Base-by-base conservation (phyloP, 2,888 invertebrate species). In the Octonoba sinensis region DNA sequence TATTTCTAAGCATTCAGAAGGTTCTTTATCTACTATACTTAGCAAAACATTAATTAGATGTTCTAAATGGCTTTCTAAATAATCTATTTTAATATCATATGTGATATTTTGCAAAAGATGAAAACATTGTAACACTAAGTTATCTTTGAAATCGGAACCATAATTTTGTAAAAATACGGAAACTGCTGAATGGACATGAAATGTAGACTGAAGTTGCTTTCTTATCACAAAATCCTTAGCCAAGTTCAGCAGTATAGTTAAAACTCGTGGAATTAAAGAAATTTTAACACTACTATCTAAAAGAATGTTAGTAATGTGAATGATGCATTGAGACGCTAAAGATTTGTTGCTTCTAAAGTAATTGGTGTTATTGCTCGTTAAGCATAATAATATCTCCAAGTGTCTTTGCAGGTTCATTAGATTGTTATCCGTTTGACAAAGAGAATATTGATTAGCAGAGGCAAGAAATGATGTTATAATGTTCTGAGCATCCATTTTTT, bases 21-120 rank as follows among this genome's bases (percentile, higher is more conserved):
- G 18, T 46, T 81, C 79, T 15, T 62, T 15, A 44, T 69, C 56
- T 3, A 82, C 54, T 13, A 71, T 13, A n/a, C 65, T 82, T 12
- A 75, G 22, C n/a, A 82, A 51, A 3, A 66, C 46, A 47, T 18
- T 56, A 8, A 82, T 64, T 27, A 82, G 60, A 66, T 59, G 75
- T 66, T 82, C 74, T 49, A 82, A 82, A 49, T 75, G 71, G 54
- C 70, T 75, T 75, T 82, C 82, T 27, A 82, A 59, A 54, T 82
- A 82, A n/a, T 82, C 75, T 16, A 82, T 71, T 51, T 57, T 82
- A 18, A 82, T 65, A 44, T 36, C 59, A 65, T 82, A 82, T 13
- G 82, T 82, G 3, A 75, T 44, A 16, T 24, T 24, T 60, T 82
- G 66, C 15, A 82, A 54, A 6, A 82, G 49, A n/a, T 71, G 46